Conservation (phyloP, 2,888 invertebrate species). For the Xanthorhoe spadicearia region DNA sequence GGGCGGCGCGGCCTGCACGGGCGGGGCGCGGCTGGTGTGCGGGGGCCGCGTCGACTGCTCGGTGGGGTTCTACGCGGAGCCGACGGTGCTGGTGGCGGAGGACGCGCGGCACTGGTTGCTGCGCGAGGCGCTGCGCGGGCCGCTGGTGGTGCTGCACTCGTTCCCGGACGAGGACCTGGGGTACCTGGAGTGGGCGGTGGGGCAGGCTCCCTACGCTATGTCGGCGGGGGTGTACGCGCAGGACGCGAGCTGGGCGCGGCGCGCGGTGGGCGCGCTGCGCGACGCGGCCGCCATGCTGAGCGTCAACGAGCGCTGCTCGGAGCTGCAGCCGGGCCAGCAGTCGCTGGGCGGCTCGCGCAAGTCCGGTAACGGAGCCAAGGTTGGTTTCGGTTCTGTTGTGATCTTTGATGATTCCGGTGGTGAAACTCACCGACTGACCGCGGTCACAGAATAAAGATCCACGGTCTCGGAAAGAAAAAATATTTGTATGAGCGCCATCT, state of each 20-base stretch:
- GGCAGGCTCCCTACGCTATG: constrained; percentile 72
- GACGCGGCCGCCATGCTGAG: constrained; percentile 65
- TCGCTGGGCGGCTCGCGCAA: constrained; percentile 96
- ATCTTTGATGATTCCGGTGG: too few relatives aligned
- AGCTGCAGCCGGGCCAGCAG: constrained; percentile 97
- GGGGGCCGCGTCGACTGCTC: constrained; percentile 87
- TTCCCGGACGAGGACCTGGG: constrained; percentile 88
- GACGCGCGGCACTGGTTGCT: constrained; percentile 92
- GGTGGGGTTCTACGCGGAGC: constrained; percentile 90
- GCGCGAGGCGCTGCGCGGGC: constrained; percentile 97
- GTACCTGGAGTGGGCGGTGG: constrained; percentile 86
- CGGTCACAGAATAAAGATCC: too few relatives aligned
- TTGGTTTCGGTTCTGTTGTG: neutral
- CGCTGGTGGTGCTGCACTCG: constrained; percentile 91
- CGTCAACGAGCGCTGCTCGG: constrained; percentile 97
- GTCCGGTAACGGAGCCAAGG: constrained; percentile 98
- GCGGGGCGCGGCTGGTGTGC: constrained; percentile 14
- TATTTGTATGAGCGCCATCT: constrained; percentile 3
- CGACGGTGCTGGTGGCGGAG: constrained; percentile 91
- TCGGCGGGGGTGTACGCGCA: constrained; percentile 23
- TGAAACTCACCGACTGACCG: too few relatives aligned
- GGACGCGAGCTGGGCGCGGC: constrained; percentile 80
- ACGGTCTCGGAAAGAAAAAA: neutral
- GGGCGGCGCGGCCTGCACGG: constrained; percentile 5
- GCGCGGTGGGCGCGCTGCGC: constrained; percentile 91